A percentile compares a stretch with the other conserved stretches of the same genome.
phyloP scores from a whole-genome alignment of 2,797 vertebrate species.

The Antennarius maculatus region DNA sequence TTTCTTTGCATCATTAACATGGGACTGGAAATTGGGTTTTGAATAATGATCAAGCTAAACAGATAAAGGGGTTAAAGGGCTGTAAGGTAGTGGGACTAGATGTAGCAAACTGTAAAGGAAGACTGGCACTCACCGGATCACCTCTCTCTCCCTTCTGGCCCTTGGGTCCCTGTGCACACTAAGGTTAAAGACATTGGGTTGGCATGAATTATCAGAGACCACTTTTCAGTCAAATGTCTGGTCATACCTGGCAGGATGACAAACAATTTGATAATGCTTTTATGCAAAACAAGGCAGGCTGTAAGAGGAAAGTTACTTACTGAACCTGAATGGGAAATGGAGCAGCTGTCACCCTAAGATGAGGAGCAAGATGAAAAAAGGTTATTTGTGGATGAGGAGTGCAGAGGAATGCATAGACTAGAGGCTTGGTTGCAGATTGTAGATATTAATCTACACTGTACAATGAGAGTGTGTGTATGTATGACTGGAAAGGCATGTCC shows the following conservation, averaged over 20 bases:
- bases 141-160: constrained; percentile 81
- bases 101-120: constrained; percentile 41
- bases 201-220: constrained; percentile 55
- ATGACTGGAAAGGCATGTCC: constrained; percentile 37
- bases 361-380: constrained; percentile 33
- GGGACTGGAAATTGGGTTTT: constrained; percentile 37
- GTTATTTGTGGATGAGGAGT: constrained; percentile 29
- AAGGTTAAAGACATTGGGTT: constrained; percentile 68
- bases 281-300: constrained; percentile 25
- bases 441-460: constrained; percentile 15
- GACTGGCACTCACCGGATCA: constrained; percentile 75
- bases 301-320: constrained; percentile 68
- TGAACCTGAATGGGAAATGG: constrained; percentile 66
- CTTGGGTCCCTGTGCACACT: constrained; percentile 68
- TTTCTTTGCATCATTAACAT: constrained; percentile 35
- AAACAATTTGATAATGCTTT: constrained; percentile 45
- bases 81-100: constrained; percentile 21
- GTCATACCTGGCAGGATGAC: constrained; percentile 23
- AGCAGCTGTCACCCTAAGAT: constrained; percentile 70
- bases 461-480: constrained; percentile 7
- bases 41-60: constrained; percentile 48
- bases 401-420: constrained; percentile 19
- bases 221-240: constrained; percentile 27
- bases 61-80: constrained; percentile 27
- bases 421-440: constrained; percentile 19